Percentiles rank a stretch among this genome's conserved stretches.
Evolutionary conservation across 1,140 invertebrate species (phyloP).

Genomic region (Wasmannia auropunctata): DNA sequence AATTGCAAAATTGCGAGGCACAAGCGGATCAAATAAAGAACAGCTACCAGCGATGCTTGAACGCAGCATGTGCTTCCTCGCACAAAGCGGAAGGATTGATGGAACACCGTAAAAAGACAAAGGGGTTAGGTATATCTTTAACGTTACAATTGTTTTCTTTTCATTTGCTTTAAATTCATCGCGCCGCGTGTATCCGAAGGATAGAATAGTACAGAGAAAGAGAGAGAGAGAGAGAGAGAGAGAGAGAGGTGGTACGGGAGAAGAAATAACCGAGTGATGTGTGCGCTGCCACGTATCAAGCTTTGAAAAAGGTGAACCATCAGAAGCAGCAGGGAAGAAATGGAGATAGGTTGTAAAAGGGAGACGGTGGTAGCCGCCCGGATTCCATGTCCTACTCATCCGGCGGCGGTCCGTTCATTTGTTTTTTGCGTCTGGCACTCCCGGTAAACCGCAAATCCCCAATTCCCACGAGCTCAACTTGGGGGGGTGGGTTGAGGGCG

Average conservation of each 20-base stretch:
- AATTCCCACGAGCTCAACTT: constrained; percentile 67
- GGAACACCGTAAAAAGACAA: constrained; percentile 31
- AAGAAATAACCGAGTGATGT: constrained; percentile 41
- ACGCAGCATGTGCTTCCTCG: not conserved
- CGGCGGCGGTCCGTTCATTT: constrained; percentile 69
- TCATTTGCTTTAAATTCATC: constrained; percentile 77
- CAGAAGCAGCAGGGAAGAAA: constrained; percentile 36
- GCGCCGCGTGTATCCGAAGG: constrained; percentile 41
- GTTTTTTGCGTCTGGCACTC: constrained; percentile 74
- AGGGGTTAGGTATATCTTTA: constrained; percentile 61
- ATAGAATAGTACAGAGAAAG: constrained; percentile 7
- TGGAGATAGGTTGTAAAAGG: constrained; percentile 25
- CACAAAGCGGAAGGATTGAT: constrained; percentile 35
- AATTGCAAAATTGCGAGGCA: not conserved
- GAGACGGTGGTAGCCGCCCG: constrained; percentile 53
- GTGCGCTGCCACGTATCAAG: constrained; percentile 15
- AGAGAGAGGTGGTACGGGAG: no score
- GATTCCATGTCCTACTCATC: constrained; percentile 56
- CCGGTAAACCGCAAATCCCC: constrained; percentile 77
- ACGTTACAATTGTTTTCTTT: constrained; percentile 73
- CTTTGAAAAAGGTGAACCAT: constrained; percentile 53
- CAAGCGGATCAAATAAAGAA: constrained; percentile 33
- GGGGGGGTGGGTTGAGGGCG: no score
- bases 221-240: no score
- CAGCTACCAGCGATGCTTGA: constrained; percentile 10